Percentiles rank a stretch among this genome's conserved stretches.
Evolutionary conservation across 2,888 invertebrate species (phyloP).

Genomic region (Ectemnius continuus): DNA sequence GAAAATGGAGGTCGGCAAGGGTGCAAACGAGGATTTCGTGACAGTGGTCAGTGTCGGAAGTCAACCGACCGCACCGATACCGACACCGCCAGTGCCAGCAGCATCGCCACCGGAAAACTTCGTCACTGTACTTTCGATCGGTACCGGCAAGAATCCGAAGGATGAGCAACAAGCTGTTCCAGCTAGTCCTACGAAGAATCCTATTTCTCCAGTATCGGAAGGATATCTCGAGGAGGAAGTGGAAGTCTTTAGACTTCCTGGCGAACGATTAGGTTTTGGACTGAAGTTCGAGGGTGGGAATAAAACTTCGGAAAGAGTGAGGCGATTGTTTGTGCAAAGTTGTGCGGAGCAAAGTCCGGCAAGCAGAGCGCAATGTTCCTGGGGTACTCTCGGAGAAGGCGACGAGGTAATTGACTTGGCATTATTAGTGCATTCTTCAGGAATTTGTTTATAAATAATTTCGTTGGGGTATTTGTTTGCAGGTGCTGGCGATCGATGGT

Average conservation of each 20-base stretch:
- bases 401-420: slow-evolving; percentile 82
- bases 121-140: slow-evolving; percentile 82
- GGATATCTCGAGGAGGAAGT: slow-evolving; percentile 84
- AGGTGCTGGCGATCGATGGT: slow-evolving; percentile 90
- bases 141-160: slow-evolving; percentile 73
- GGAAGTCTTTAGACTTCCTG: slow-evolving; percentile 90
- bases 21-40: slow-evolving; percentile 78
- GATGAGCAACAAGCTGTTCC: slow-evolving; percentile 47
- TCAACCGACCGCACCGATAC: slow-evolving; percentile 24
- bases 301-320: slow-evolving; percentile 88
- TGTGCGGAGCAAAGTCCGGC: slow-evolving; percentile 93
- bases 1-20: slow-evolving; percentile 65
- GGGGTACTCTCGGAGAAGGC: slow-evolving; percentile 91
- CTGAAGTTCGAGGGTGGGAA: slow-evolving; percentile 95
- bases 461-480: slow-evolving; percentile 29
- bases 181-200: slow-evolving; percentile 9
- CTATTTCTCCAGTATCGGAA: slow-evolving; percentile 44
- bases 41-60: slow-evolving; percentile 81
- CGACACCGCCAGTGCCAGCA: too few species aligned
- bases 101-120: slow-evolving; percentile 76
- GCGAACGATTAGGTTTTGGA: slow-evolving; percentile 94
- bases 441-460: slow-evolving; percentile 14
- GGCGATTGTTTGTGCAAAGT: slow-evolving; percentile 91
- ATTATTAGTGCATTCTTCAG: background rate
- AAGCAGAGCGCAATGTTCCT: slow-evolving; percentile 88